phyloP scores from a whole-genome alignment of 2,797 vertebrate species.

The Podarcis lilfordi region DNA sequence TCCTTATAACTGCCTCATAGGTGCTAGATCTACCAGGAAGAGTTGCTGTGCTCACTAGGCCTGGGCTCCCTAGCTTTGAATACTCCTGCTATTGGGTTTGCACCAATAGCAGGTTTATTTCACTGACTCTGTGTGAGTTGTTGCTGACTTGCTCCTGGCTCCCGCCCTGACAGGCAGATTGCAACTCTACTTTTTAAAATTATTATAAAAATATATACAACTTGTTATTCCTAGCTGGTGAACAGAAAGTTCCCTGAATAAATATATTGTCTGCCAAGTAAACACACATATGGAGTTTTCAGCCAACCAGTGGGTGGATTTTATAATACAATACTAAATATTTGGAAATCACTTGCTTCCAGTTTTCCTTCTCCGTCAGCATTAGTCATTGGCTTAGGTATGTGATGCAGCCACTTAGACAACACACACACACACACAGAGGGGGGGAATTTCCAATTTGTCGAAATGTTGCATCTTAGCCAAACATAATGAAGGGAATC shows the following conservation, averaged over 20 bases:
- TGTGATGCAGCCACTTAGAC: slow-evolving; percentile 16
- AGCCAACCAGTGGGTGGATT: slow-evolving; percentile 39
- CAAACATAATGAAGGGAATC: slow-evolving; percentile 6
- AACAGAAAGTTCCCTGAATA: background rate
- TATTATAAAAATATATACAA: background rate
- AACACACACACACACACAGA: slow-evolving; percentile 7
- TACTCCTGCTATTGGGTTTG: too few species aligned
- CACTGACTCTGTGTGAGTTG: too few species aligned
- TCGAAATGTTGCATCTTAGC: slow-evolving; percentile 42
- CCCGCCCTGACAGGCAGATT: background rate
- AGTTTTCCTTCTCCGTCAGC: background rate
- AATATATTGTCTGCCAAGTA: background rate
- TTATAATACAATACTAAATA: slow-evolving; percentile 6
- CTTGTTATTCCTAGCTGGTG: background rate
- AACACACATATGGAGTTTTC: slow-evolving; percentile 13
- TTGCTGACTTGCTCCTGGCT: too few species aligned
- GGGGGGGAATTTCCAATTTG: slow-evolving; percentile 39
- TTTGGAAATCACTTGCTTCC: slow-evolving; percentile 1
- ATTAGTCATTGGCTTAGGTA: slow-evolving; percentile 47
- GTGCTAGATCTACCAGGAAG: too few species aligned
- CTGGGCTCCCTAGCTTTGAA: too few species aligned
- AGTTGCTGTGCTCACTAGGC: too few species aligned
- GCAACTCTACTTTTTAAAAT: background rate
- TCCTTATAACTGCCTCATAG: too few species aligned
- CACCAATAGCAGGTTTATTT: too few species aligned